Evolutionary conservation across 2,888 invertebrate genomes (phyloP).

Genomic region (Limnephilus rhombicus): DNA sequence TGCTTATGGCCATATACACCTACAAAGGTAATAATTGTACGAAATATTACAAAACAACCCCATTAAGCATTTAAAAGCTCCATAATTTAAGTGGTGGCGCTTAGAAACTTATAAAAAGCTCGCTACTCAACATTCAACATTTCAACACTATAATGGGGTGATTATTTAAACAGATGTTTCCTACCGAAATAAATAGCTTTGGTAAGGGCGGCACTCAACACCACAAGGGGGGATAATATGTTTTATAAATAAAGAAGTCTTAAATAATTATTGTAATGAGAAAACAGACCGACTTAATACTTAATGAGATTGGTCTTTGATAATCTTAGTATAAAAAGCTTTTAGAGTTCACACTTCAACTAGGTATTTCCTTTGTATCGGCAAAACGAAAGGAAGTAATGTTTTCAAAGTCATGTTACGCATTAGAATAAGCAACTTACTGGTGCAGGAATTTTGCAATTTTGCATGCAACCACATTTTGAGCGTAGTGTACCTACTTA

Average conservation of each 20-base stretch:
- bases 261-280: not conserved
- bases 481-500: too few relatives aligned
- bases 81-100: not conserved
- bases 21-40: not conserved
- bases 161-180: constrained; percentile 27
- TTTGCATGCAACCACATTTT: too few relatives aligned
- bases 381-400: not conserved
- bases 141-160: constrained; percentile 20
- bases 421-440: not conserved
- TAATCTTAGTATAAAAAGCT: not conserved
- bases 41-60: constrained; percentile 12
- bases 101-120: constrained; percentile 8
- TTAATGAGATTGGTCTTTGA: not conserved
- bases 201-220: constrained; percentile 1
- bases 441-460: not conserved
- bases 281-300: not conserved
- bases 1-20: not conserved
- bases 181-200: not conserved
- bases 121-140: not conserved
- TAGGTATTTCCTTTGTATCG: not conserved
- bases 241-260: not conserved
- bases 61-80: not conserved
- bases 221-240: constrained; percentile 8
- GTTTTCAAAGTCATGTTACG: not conserved
- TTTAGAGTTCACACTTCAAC: not conserved